Conservation (phyloP, 2,888 invertebrate genomes). For the Orthosia gothica region DNA sequence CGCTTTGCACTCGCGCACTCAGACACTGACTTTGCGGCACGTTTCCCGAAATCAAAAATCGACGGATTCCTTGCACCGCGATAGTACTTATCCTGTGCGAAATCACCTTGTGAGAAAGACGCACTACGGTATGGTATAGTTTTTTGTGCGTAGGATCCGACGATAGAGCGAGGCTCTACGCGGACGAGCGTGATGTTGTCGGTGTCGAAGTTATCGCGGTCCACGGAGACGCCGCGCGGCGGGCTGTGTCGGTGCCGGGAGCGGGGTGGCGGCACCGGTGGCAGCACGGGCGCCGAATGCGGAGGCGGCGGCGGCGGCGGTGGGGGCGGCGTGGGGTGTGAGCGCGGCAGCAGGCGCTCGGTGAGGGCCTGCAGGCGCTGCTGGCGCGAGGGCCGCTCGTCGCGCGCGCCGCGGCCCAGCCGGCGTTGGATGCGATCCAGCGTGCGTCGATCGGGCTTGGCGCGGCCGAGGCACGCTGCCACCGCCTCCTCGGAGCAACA, state of each 20-base stretch:
- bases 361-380: conserved; percentile 96
- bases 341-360: conserved; percentile 94
- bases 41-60: conserved; percentile 87
- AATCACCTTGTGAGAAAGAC: conserved; percentile 97
- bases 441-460: conserved; percentile 92
- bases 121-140: conserved; percentile 95
- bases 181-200: conserved; percentile 90
- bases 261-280: conserved; percentile 91
- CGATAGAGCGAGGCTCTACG: conserved; percentile 92
- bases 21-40: conserved; percentile 74
- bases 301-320: conserved; percentile 86
- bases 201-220: conserved; percentile 88
- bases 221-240: conserved; percentile 87
- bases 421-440: conserved; percentile 96
- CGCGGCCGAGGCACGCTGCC: conserved; percentile 90
- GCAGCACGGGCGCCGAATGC: conserved; percentile 90
- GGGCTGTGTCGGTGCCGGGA: conserved; percentile 90
- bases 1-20: conserved; percentile 74
- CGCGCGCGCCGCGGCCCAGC: conserved; percentile 92
- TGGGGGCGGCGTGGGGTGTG: conserved; percentile 78
- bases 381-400: conserved; percentile 90
- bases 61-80: conserved; percentile 83
- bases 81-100: conserved; percentile 91
- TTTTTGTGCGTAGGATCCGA: conserved; percentile 92
- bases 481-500: conserved; percentile 91